Evolutionary conservation across 2,888 invertebrate genomes (phyloP), one percentile per base, ranked within the genome.

Genomic region (Prenolepis imparis): DNA sequence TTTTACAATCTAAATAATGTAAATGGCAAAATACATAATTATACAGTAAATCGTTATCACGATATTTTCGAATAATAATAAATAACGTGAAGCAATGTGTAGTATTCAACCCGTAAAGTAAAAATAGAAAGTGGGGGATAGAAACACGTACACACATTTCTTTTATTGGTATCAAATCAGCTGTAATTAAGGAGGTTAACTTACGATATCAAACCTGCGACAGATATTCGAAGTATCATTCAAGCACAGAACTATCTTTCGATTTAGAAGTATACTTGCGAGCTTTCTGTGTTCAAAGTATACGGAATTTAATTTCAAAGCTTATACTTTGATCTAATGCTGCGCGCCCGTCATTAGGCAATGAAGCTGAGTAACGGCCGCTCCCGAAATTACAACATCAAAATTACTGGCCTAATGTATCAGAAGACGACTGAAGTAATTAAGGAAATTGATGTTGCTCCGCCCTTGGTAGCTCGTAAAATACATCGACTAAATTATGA

Each of bases 381-480:
- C 36, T 80, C 72, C 61, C 48, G 52, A 75, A 81, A 74, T 75
- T 81, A 64, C 81, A 75, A 72, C 63, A 52, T 81, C 81, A 74
- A 75, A 81, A 81, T 81, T 81, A 75, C 75, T 75, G 12, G 78
- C 39, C 52, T 64, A 64, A 72, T 74, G 63, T 81, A 75, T 74
- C 75, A 74, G 52, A 75, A 81, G 63, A 63, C 52, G 74, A 81
- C 74, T 81, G 81, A 77, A 44, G 86, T 86, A 82, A 86, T 84
- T 83, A 86, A 77, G 75, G 24, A 59, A 84, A 86, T 86, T 84
- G 81, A 86, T 77, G 82, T 63, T 73, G 77, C 55, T 73, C n/a
- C 39, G 66, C 68, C 59, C 18, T 68, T 59, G 68, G 61, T 67
- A 36, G 44, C 32, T 70, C 15, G 36, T 59, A 70, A 70, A 70